Percentiles rank a stretch among this genome's conserved stretches.
Conservation (phyloP, 2,797 vertebrate genomes). For the Pelochelys cantorii region DNA sequence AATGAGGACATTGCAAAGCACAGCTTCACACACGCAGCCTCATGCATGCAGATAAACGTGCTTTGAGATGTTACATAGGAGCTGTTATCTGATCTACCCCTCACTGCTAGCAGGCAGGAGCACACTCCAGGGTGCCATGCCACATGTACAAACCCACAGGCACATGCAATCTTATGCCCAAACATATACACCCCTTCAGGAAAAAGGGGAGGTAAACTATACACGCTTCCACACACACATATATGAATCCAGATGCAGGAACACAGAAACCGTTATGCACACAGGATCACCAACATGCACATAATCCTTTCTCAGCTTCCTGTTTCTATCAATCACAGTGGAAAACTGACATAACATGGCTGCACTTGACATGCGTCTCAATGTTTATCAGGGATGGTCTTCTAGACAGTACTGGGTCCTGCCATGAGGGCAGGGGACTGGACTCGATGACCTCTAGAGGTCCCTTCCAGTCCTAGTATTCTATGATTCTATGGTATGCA, state of each 20-base stretch:
- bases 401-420: no score
- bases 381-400: not conserved
- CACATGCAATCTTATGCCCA: not conserved
- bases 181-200: not conserved
- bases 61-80: slow-evolving; percentile 53
- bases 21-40: slow-evolving; percentile 64
- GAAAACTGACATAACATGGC: not conserved
- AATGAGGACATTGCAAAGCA: slow-evolving; percentile 54
- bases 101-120: slow-evolving; percentile 30
- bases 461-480: no score
- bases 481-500: not conserved
- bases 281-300: fast-evolving
- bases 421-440: no score
- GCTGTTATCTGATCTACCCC: slow-evolving; percentile 61
- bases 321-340: not conserved
- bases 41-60: slow-evolving; percentile 57
- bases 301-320: fast-evolving
- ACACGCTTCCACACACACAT: not conserved
- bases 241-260: not conserved
- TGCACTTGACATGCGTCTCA: not conserved
- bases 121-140: not conserved
- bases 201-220: not conserved
- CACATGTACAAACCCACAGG: slow-evolving; percentile 42
- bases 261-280: not conserved
- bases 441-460: no score